Conservation (phyloP, 2,888 invertebrate genomes). For the Dermolepida albohirtum region DNA sequence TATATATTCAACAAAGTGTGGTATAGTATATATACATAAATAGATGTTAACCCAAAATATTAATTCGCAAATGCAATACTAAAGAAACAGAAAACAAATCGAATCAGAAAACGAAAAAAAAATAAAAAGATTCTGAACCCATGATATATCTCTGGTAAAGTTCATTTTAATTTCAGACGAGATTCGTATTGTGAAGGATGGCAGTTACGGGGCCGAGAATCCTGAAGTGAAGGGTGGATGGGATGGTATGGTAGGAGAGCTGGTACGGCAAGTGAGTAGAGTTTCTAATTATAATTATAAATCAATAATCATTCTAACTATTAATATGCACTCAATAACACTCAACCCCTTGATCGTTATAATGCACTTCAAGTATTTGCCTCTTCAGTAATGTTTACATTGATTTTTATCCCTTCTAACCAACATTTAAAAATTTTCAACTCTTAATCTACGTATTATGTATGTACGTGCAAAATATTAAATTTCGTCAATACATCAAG, state of each 20-base stretch:
- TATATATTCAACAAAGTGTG: too few relatives aligned
- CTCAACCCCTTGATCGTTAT: slow-evolving; percentile 36
- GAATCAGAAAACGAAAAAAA: neutral
- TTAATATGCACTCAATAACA: slow-evolving; percentile 46
- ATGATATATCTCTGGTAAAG: slow-evolving; percentile 17
- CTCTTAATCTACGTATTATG: neutral
- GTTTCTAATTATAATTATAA: slow-evolving; percentile 53
- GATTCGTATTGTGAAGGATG: slow-evolving; percentile 86
- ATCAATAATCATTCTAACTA: slow-evolving; percentile 52
- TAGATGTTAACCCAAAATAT: too few relatives aligned
- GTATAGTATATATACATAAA: too few relatives aligned
- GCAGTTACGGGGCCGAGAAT: slow-evolving; percentile 84
- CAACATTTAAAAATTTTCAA: slow-evolving; percentile 18
- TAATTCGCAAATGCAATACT: neutral
- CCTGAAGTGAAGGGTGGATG: slow-evolving; percentile 81
- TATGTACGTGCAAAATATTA: too few relatives aligned
- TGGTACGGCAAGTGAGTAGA: slow-evolving; percentile 82
- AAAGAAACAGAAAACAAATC: neutral
- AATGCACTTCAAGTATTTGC: slow-evolving; percentile 24
- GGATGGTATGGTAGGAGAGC: slow-evolving; percentile 90
- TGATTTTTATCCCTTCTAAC: slow-evolving; percentile 20
- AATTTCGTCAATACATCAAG: too few relatives aligned
- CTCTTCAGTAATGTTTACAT: slow-evolving; percentile 24
- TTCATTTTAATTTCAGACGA: slow-evolving; percentile 74
- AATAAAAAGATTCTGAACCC: slow-evolving; percentile 13